Base-by-base conservation (phyloP, 2,113 vertebrate genomes). In the Halichoeres trimaculatus region DNA sequence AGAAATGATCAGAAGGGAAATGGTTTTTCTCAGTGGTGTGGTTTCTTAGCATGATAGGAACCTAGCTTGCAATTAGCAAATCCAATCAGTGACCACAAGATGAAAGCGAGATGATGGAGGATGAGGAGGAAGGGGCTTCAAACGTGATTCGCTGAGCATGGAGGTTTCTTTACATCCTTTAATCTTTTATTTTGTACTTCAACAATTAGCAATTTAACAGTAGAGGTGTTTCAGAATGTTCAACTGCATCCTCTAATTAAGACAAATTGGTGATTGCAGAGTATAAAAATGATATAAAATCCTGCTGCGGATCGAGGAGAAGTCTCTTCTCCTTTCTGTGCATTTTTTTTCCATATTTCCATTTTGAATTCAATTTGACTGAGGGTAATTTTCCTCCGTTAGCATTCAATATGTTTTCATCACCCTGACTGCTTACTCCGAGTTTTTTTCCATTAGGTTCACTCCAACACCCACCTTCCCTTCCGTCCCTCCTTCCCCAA, bases 351-450 rank as follows among this genome's bases (percentile, higher is more conserved):
- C 73, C 61, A 45, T 80, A 59, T 70, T 60, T 66, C 62, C 34
- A 58, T 65, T 52, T 65, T 52, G 62, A 88, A 88, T 90, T 91
- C 83, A 85, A 85, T 91, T 85, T 88, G 65, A 76, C 70, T 81
- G 40, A 2, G 62, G 74, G 81, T 86, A 78, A 87, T 84, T 87
- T 83, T 58, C 72, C 74, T 58, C 70, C 14, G 40, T 78, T 88
- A 80, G 75, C 83, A 65, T 86, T 87, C 74, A 71, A 77, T 88
- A 78, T 86, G 70, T 87, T 87, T 84, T 85, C 77, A 82, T 89
- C 74, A 76, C 68, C 74, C 57, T 17, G 47, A 53, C 84, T 87
- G 81, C 87, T 88, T 90, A 88, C 80, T 69, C 72, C 48, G 74
- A 72, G 56, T 79, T 41, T 91, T 86, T 87, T 77, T 60, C 61